Evolutionary conservation across 2,888 invertebrate species (phyloP).

Genomic region (Boloria selene): DNA sequence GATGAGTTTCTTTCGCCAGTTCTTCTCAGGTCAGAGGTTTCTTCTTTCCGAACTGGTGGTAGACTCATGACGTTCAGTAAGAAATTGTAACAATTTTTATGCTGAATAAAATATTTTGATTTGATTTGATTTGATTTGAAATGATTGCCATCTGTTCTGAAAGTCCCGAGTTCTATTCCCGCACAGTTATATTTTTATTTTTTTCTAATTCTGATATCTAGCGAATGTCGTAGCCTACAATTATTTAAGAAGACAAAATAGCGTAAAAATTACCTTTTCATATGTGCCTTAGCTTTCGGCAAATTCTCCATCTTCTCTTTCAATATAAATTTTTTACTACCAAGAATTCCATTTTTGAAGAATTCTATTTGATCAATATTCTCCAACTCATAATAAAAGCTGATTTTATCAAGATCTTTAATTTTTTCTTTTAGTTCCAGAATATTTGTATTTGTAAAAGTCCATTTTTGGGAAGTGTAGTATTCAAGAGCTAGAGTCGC

Average conservation of each 20-base stretch:
- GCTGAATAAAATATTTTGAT: too few relatives aligned
- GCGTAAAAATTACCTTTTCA: constrained; percentile 71
- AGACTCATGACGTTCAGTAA: too few relatives aligned
- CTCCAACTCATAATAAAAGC: constrained; percentile 83
- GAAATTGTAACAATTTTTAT: too few relatives aligned
- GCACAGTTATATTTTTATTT: too few relatives aligned
- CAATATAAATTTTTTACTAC: constrained; percentile 85
- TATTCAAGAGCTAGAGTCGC: constrained; percentile 87
- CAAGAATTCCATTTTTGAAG: constrained; percentile 81
- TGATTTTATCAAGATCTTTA: constrained; percentile 69
- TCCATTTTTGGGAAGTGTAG: constrained; percentile 90
- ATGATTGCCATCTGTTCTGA: too few relatives aligned
- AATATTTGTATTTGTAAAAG: constrained; percentile 85
- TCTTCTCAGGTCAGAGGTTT: too few relatives aligned
- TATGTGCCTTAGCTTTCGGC: constrained; percentile 76
- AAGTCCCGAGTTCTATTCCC: too few relatives aligned
- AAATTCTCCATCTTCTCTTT: constrained; percentile 84
- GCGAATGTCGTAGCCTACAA: background rate
- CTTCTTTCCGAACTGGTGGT: too few relatives aligned
- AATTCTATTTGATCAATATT: constrained; percentile 79
- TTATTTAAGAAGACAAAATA: too few relatives aligned
- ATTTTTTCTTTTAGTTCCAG: constrained; percentile 76
- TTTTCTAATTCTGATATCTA: background rate
- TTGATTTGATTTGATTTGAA: too few relatives aligned
- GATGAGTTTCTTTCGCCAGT: too few relatives aligned